Base-by-base conservation (phyloP, 2,888 invertebrate genomes). In the Melikaiella ostensackeni region DNA sequence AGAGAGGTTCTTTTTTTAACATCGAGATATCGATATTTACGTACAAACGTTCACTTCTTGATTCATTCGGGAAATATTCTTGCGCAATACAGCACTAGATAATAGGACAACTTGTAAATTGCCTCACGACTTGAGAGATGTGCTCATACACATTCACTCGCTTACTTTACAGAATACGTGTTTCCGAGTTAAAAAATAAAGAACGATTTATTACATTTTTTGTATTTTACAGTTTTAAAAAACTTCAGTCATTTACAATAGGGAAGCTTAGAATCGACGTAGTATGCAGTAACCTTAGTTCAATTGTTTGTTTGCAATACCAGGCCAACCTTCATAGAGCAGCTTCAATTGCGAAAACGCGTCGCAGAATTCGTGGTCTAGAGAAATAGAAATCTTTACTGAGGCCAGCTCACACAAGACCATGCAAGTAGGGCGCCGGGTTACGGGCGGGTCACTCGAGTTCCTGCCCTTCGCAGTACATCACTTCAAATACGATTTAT, bases 401-500 rank as follows among this genome's bases (percentile, higher is more conserved):
- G 86, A 88, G 87, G 84, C 88, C 88, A 89, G 89, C 88, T 89
- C 86, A 86, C 85, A 86, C 83, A 84, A 88, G 87, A 90, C 87
- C 89, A 86, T 86, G 82, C 82, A 85, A 84, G 81, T 85, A 82
- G 86, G 85, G 84, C 89, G 88, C 89, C 89, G 84, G 83, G 81
- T 85, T 83, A 88, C 84, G 88, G 90, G 88, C 89, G 88, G 88
- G 83, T 89, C 88, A 87, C 86, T 85, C 80, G 84, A 88, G 89
- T 89, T 89, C 89, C 88, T 89, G 89, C 89, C 89, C 89, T 85
- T 88, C 82, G 84, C 84, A 89, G 88, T 86, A 87, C 92, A 95
- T 96, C 95, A 97, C 95, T 96, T 97, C 90, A 97, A 94, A 92
- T 96, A 97, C 85, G 95, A 94, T 91, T 95, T 96, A 92, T 95